phyloP scores from a whole-genome alignment of 2,888 invertebrate species.

The Microctonus brassicae region DNA sequence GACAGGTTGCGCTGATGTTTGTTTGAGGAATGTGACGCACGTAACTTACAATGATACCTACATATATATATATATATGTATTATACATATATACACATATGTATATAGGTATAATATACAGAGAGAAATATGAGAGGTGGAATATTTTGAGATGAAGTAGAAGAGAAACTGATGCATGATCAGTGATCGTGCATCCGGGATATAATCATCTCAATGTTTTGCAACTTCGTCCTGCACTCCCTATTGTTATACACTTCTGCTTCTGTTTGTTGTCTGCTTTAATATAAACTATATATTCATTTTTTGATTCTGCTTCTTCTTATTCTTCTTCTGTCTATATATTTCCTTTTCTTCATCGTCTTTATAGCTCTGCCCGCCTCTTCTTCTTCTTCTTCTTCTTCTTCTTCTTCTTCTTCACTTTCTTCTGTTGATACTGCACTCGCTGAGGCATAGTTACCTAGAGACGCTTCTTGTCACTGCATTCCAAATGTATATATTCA shows the following conservation, averaged over 20 bases:
- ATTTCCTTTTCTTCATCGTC: neutral
- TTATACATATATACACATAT: too few relatives aligned
- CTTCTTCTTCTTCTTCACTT: slow-evolving; percentile 19
- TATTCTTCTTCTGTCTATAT: neutral
- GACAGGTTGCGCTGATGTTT: slow-evolving; percentile 38
- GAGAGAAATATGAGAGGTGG: too few relatives aligned
- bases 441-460: neutral
- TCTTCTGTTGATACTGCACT: neutral
- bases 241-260: neutral
- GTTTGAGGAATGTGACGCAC: slow-evolving; percentile 32
- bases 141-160: too few relatives aligned
- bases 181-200: slow-evolving; percentile 8
- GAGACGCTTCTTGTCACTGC: neutral
- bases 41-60: slow-evolving; percentile 16
- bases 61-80: neutral
- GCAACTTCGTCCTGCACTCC: slow-evolving; percentile 17
- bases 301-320: neutral
- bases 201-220: slow-evolving; percentile 19
- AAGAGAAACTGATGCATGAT: too few relatives aligned
- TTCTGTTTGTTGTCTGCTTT: neutral
- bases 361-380: neutral
- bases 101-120: too few relatives aligned
- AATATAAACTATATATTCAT: too few relatives aligned
- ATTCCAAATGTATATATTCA: neutral
- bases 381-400: neutral